Base-by-base conservation (phyloP, 2,113 vertebrate species). In the Rhinopomastus cyanomelas region DNA sequence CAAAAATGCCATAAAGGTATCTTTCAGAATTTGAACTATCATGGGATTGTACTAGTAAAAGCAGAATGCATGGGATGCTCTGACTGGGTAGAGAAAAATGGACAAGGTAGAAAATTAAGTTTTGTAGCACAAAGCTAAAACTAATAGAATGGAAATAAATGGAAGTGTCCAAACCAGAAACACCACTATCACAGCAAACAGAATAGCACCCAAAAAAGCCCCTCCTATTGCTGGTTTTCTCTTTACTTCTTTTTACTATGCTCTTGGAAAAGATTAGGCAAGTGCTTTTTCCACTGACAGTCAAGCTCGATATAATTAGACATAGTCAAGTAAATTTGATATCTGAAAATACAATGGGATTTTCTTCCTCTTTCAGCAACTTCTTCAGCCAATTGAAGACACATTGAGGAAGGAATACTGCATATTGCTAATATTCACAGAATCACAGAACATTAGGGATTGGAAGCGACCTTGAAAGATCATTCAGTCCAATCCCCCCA, bases 241-340 rank as follows among this genome's bases (percentile, higher is more conserved):
- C 12, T 64, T 88, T 46, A 22, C 4, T 64, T 76, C 77, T 68
- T 87, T 87, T 89, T 59, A 86, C 68, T 81, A 62, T 46, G 30
- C 20, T 64, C 18, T 72, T 75, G 42, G n/a, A 93, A 92, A 86
- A 88, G 80, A 88, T 81, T 75, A 96, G 74, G 69, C 73, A 90
- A 86, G 88, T 66, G 90, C n/a, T 90, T 95, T 91, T 92, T 93
- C 86, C 6, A 11, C 93, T 91, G 92, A 92, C 88, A 88, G 59
- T 68, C 71, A 90, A 73, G 72, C 42, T 62, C 1, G 9, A 76
- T 62, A 84, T 75, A 94, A 94, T 94, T 94, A 95, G 90, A 90
- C 62, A 65, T 21, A 89, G 51, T 37, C 83, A 89, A 92, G 77
- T 76, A 87, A 84, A 93, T 94, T 61, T 90, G 66, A 81, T 88